Evolutionary conservation across 2,113 vertebrate genomes (phyloP).

Genomic region (human (Homo sapiens)): GRCh38 chrX:3023001-3023500

Average conservation of each 20-base stretch:
- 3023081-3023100: not conserved
- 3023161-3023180: not conserved
- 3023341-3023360: not conserved
- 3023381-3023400: not conserved
- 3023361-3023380: not conserved
- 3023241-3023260: not conserved
- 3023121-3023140: not conserved
- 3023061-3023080: not conserved
- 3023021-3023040: too few relatives aligned
- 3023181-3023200: not conserved
- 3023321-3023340: not conserved
- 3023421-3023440: not conserved
- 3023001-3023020: not conserved
- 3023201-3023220: not conserved
- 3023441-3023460: not conserved
- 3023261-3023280: not conserved
- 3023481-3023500: not conserved
- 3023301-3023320: not conserved
- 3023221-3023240: not conserved
- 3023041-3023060: not conserved
- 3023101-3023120: not conserved
- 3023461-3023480: not conserved
- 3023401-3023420: not conserved
- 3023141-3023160: not conserved
- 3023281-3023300: not conserved